These are phyloP conservation scores for Trachythela sp. DNA, from an alignment of 64 coral and sea anemone species.

Conservation along the genomic window DNA sequence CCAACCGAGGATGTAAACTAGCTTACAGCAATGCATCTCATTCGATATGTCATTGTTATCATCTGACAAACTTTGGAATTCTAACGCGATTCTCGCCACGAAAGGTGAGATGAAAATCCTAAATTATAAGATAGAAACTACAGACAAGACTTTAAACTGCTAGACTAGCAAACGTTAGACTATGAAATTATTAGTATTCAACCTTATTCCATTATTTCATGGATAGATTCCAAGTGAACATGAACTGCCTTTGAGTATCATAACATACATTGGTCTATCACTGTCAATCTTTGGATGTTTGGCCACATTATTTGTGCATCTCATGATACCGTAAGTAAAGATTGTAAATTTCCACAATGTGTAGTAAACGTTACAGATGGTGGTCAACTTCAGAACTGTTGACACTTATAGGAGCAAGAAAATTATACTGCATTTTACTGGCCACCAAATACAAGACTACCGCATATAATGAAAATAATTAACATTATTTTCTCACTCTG, in stretches of 20 bases:
- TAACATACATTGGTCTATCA: constrained; percentile 65
- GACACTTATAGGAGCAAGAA: no score
- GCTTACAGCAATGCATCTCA: constrained; percentile 7
- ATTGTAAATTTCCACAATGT: not conserved
- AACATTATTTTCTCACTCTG: no score
- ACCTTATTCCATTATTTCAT: not conserved
- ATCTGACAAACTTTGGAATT: constrained; percentile 89
- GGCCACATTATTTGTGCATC: constrained; percentile 59
- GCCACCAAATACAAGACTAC: no score
- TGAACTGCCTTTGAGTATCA: constrained; percentile 37
- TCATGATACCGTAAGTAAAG: constrained; percentile 71
- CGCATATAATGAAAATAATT: no score
- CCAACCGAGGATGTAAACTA: constrained; percentile 32
- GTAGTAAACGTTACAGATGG: no score
- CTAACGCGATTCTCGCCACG: constrained; percentile 35
- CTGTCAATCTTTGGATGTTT: constrained; percentile 75
- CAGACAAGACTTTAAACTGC: no score
- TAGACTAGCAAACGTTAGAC: not conserved
- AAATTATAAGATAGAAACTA: no score
- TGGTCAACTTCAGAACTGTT: no score
- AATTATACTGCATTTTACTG: no score
- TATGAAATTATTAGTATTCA: no score
- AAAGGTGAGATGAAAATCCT: constrained; percentile 21
- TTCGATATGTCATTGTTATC: constrained; percentile 57
- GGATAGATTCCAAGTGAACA: constrained; percentile 23